Evolutionary conservation across 37 sponge, comb jelly and placozoan species (phyloP).

Genomic region (Chondrilla cf. caribensis): DNA sequence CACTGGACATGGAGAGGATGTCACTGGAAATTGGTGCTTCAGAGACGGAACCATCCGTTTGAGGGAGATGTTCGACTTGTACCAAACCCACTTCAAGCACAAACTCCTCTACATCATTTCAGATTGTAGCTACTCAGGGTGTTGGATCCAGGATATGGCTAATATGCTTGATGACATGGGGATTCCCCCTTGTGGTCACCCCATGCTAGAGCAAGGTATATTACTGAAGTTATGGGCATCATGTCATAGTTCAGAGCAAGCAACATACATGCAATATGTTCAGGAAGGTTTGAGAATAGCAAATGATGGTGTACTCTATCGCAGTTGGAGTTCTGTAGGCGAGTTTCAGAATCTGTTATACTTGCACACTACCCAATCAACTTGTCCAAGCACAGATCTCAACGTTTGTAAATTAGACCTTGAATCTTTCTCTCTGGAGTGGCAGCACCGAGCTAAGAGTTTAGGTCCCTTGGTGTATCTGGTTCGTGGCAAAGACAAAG

Average conservation of each 20-base stretch:
- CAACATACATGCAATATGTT: neutral
- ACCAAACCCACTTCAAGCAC: constrained; percentile 13
- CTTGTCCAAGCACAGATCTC: neutral
- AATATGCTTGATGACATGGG: constrained; percentile 37
- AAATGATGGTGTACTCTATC: neutral
- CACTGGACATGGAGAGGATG: constrained; percentile 47
- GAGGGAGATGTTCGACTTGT: constrained; percentile 45
- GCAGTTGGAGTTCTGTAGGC: neutral
- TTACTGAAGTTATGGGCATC: constrained; percentile 37
- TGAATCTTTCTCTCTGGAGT: neutral
- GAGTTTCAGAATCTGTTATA: neutral
- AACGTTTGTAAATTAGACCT: neutral
- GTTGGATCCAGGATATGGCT: constrained; percentile 26
- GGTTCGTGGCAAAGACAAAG: constrained; percentile 17
- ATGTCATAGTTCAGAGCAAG: constrained; percentile 1
- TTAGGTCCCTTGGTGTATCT: neutral
- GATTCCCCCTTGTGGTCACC: constrained; percentile 53
- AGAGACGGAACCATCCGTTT: constrained; percentile 47
- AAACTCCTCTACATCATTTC: constrained; percentile 34
- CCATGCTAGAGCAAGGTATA: constrained; percentile 30
- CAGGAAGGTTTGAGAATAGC: neutral
- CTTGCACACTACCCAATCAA: neutral
- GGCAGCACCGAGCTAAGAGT: neutral
- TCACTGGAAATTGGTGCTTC: constrained; percentile 56
- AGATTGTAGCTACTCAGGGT: constrained; percentile 51